phyloP scores from a whole-genome alignment of 1,140 invertebrate genomes.

The Tetragonula clypearis region DNA sequence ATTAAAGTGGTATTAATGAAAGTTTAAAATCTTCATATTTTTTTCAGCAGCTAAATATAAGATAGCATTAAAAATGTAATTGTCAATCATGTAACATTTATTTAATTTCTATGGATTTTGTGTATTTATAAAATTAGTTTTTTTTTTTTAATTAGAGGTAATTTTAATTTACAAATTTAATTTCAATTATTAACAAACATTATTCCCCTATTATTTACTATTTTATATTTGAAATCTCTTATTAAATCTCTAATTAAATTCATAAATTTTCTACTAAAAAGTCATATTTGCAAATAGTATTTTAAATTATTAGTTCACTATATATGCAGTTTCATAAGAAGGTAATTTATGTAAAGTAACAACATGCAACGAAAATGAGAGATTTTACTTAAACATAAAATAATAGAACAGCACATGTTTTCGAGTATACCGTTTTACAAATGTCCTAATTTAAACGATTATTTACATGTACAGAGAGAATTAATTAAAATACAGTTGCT shows the following conservation, averaged over 20 bases:
- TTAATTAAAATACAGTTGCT: constrained; percentile 31
- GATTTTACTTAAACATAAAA: constrained; percentile 54
- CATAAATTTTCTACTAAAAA: constrained; percentile 23
- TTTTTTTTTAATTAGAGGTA: not conserved
- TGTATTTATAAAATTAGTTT: constrained; percentile 14
- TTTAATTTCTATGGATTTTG: not conserved
- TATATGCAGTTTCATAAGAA: not conserved
- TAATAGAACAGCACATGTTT: constrained; percentile 18
- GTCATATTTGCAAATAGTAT: constrained; percentile 13
- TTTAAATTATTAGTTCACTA: not conserved
- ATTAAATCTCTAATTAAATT: constrained; percentile 12
- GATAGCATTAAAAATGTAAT: not conserved
- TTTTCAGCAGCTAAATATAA: constrained; percentile 9
- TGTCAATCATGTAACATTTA: not conserved
- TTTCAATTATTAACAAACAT: constrained; percentile 7
- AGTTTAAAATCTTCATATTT: constrained; percentile 24
- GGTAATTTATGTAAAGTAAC: constrained; percentile 58
- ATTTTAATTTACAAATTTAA: constrained; percentile 7
- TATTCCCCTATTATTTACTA: constrained; percentile 21
- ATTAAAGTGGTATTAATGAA: constrained; percentile 25
- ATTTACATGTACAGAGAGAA: constrained; percentile 33
- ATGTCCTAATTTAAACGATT: constrained; percentile 20
- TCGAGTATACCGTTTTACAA: constrained; percentile 1
- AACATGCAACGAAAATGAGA: constrained; percentile 70
- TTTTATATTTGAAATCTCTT: constrained; percentile 29